Evolutionary conservation across 2,113 vertebrate genomes (phyloP), one percentile per base, ranked within the genome.

Genomic region (Cyprinus carpio): DNA sequence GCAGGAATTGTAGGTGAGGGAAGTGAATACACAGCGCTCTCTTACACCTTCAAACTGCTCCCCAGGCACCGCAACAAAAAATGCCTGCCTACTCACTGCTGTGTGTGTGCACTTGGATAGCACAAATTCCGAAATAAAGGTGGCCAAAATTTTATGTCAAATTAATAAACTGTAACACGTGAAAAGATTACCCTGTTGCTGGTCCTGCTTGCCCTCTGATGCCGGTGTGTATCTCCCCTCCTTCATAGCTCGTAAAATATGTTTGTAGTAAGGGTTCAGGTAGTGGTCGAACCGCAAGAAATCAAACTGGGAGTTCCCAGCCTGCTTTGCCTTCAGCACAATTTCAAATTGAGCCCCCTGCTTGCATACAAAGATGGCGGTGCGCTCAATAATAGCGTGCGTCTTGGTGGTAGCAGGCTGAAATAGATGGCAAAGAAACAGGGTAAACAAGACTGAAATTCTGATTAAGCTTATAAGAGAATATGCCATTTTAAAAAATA

Each of bases 341-440:
- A 99, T 99, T 89, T 99, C 98, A 91, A 99, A 99, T 90, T 98
- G 98, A 12, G 96, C 97, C 4, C 98, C 98, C 88, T 99, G 98
- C 90, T 97, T 97, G 94, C 96, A 96, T 83, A 99, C 98, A 3
- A 99, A 99, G 90, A 94, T 99, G 83, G 98, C 98, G 0, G 98
- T 99, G 67, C 97, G 95, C 91, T 99, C 98, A 0, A 99, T 98
- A 92, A 99, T 99, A 10, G 98, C 98, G 0, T 99, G 97, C 93
- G 97, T 99, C 89, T 99, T 99, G 87, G 96, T 94, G 1, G 98
- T 99, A 2, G 98, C 97, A 0, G 98, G 98, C 98, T 99, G 82
- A 0, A 76, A 87, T 82, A 87, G 82, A 69, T 84, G 87, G 40
- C 27, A 40, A 46, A n/a, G 43, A 20, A 88, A 90, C 8, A 81